phyloP scores from a whole-genome alignment of 2,888 invertebrate species.

The Stegophylla sp. region DNA sequence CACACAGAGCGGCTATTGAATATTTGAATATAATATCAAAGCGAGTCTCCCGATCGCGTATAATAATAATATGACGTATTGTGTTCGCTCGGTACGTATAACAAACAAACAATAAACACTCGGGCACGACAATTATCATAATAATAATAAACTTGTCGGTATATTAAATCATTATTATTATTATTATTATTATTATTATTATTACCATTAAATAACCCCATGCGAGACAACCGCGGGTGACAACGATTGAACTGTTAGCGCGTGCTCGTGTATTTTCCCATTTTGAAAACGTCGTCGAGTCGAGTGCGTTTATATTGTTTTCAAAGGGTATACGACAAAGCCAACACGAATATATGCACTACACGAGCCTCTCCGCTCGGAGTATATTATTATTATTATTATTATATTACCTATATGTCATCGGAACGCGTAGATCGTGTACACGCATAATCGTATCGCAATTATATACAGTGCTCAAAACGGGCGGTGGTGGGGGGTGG shows the following conservation, averaged over 20 bases:
- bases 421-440: not conserved
- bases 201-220: constrained; percentile 28
- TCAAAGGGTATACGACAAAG: not conserved
- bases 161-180: not conserved
- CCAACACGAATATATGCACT: too few species aligned
- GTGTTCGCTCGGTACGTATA: too few species aligned
- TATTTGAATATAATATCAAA: too few species aligned
- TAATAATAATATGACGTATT: too few species aligned
- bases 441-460: not conserved
- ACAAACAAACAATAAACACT: constrained; percentile 3
- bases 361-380: not conserved
- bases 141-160: constrained; percentile 13
- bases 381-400: not conserved
- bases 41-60: not conserved
- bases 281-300: constrained; percentile 32
- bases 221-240: constrained; percentile 12
- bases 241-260: not conserved
- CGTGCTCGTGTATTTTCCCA: not conserved
- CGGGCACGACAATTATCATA: not conserved
- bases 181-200: not conserved
- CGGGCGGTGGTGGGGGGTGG: too few species aligned
- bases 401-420: too few species aligned
- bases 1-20: not conserved
- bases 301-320: constrained; percentile 20
- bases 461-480: not conserved